Base-by-base conservation (phyloP, 2,888 invertebrate species). In the Pachliopta kotzebuea region DNA sequence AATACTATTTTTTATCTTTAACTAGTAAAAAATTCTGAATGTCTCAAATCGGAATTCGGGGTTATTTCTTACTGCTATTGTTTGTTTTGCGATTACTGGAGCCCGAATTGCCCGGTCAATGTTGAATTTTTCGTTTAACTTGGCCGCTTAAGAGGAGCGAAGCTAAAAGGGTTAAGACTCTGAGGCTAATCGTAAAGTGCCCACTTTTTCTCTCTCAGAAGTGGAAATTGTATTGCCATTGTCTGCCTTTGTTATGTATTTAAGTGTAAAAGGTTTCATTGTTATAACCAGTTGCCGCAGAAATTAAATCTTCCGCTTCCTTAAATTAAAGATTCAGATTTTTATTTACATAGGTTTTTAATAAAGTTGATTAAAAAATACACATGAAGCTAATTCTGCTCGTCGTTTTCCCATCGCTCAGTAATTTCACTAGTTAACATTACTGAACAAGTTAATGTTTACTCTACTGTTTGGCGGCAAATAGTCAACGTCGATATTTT, bases 1-100 rank as follows among this genome's bases (percentile, higher is more conserved):
- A n/a, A n/a, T n/a, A n/a, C n/a, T n/a, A n/a, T 45, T 45, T 45
- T 86, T 78, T 76, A 75, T 77, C 78, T 76, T 56, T 31, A 69
- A 74, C 76, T 74, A 77, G 79, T 79, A 79, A 83, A 88, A 88
- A 89, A 88, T 85, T 81, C 79, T 86, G 90, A 89, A 90, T 90
- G 90, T 89, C 87, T 89, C 87, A 81, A 11, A 82, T 78, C 81
- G 85, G 85, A 87, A 88, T 90, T 88, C 85, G 80, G 83, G 87
- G 87, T 88, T 86, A 89, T 86, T 88, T 85, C 80, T 80, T 80
- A 81, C 78, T 74, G 71, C 86, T 83, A 88, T 90, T 90, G 88
- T 90, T 90, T 90, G 84, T 85, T 85, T 87, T 87, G 79, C 85
- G 86, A 88, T 89, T 88, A 88, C 88, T 83, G 83, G 78, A 80